A percentile compares a stretch with the other conserved stretches of the same genome.
Conservation (phyloP, 2,888 invertebrate species). For the Stenichneumon culpator region DNA sequence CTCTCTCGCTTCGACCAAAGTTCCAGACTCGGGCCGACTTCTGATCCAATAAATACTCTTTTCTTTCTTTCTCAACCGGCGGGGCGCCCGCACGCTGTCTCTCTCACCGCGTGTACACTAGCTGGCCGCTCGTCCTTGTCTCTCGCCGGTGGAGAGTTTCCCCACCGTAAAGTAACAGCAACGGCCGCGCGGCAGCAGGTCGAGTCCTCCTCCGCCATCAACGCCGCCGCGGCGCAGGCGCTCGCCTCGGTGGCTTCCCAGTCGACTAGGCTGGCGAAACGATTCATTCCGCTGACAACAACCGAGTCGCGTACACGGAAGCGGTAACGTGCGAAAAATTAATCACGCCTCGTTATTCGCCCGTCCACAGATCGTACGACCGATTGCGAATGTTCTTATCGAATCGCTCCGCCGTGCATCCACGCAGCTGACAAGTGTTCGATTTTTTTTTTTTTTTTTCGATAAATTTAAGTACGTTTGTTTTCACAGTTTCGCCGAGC, state of each 20-base stretch:
- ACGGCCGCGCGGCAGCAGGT: slow-evolving; percentile 49
- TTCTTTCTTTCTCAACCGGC: slow-evolving; percentile 40
- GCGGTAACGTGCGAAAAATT: slow-evolving; percentile 11
- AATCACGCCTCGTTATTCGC: background rate
- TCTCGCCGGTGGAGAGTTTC: slow-evolving; percentile 23
- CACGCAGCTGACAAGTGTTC: background rate
- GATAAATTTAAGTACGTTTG: background rate
- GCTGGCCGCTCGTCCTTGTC: slow-evolving; percentile 46
- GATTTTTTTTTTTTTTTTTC: background rate
- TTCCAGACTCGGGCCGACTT: slow-evolving; percentile 57
- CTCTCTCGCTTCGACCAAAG: slow-evolving; percentile 34
- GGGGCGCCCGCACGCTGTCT: slow-evolving; percentile 20
- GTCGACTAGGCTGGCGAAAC: slow-evolving; percentile 55
- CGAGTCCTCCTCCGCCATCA: slow-evolving; percentile 59
- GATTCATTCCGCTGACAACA: slow-evolving; percentile 81
- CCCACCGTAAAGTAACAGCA: slow-evolving; percentile 49
- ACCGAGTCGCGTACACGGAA: slow-evolving; percentile 70
- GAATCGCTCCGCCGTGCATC: background rate
- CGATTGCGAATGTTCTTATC: background rate
- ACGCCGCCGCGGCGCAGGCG: slow-evolving; percentile 68
- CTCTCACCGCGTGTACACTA: slow-evolving; percentile 60
- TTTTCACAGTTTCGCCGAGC: background rate
- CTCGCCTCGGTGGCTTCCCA: slow-evolving; percentile 59
- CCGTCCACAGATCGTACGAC: background rate
- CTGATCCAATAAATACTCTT: slow-evolving; percentile 70